Evolutionary conservation across 2,888 invertebrate genomes (phyloP), one percentile per base, ranked within the genome.

Genomic region (Limnephilus marmoratus): DNA sequence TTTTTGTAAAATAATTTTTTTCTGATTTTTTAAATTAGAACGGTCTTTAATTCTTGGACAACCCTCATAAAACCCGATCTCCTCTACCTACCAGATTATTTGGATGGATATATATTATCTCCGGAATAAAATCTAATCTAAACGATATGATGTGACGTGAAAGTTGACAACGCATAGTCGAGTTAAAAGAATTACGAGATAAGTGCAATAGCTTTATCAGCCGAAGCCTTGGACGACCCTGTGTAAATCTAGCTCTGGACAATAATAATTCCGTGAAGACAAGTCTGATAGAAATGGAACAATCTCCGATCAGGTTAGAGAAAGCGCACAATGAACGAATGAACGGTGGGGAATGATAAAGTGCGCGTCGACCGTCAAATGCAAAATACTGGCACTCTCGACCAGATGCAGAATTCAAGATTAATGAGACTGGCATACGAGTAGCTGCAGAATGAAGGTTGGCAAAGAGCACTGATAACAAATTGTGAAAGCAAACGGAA

Each of bases 311-410:
- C 85, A 45, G 85, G 45, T 13, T 45, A 86, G 86, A 86, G 86
- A 86, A 86, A 86, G 86, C 86, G 41, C 45, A 45, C 86, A 45
- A n/a, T 85, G 29, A 37, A 85, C 34, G 45, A 49, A 49, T 49
- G 45, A 37, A 85, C 34, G 85, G 85, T 24, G 41, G 45, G 29
- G 86, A 86, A 41, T 86, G 86, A 86, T 86, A 7, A 12, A 83
- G 83, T 86, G 49, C 86, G 29, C 86, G 11, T 83, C 37, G 18
- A n/a, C 86, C 86, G 86, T 86, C 86, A 86, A 86, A 86, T 45
- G 86, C 86, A 86, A 86, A 86, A 86, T 86, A 45, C 49, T 29
- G 45, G 86, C 45, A 68, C 68, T 86, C 41, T 37, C 18, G 86
- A 45, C 86, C 49, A n/a, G 86, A 45, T 49, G 86, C 86, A 68